These are phyloP conservation scores for Spisula solida DNA, from an alignment of 2,888 invertebrate species.

Conservation along the genomic window DNA sequence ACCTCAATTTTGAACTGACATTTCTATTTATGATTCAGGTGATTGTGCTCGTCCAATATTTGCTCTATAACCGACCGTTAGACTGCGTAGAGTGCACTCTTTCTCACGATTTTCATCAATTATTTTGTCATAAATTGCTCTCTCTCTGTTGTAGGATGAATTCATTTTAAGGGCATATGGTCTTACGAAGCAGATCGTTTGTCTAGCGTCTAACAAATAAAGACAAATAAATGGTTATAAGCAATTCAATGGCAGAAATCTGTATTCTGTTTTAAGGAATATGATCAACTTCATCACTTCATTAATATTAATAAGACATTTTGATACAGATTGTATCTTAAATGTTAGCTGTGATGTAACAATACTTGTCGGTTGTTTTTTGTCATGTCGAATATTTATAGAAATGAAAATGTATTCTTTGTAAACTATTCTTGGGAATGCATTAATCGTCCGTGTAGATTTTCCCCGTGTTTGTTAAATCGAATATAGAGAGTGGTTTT, in stretches of 20 bases:
- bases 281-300: neutral
- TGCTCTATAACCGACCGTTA: no score
- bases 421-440: no score
- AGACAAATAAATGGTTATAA: neutral
- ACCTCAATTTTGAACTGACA: no score
- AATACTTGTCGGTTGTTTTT: neutral
- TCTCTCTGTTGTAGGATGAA: neutral
- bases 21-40: no score
- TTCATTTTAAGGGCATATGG: neutral
- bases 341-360: neutral
- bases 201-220: neutral
- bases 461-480: no score
- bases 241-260: neutral
- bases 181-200: neutral
- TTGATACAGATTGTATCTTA: neutral
- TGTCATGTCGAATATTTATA: neutral
- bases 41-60: no score
- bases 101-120: no score
- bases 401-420: neutral
- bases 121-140: no score
- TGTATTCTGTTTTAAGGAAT: neutral
- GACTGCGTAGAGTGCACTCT: no score
- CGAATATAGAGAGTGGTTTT: no score
- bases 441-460: no score
- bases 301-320: slow-evolving; percentile 6